A percentile compares a stretch with the other conserved stretches of the same genome.
These are phyloP conservation scores for Corticium candelabrum DNA, from an alignment of 37 sponge, comb jelly and placozoan genomes.

Conservation along the genomic window DNA sequence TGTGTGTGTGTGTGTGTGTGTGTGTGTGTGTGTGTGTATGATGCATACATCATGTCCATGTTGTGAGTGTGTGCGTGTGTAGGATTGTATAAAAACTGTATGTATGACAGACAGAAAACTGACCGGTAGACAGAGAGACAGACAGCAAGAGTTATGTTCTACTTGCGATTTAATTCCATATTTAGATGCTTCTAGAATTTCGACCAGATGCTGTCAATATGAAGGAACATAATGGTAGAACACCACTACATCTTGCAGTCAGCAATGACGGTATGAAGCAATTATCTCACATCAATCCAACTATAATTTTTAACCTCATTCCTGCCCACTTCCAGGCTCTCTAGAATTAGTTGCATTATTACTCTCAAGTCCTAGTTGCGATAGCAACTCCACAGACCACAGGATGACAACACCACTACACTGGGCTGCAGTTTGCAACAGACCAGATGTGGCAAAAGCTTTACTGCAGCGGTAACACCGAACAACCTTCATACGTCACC, in stretches of 20 bases:
- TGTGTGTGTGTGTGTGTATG: no score
- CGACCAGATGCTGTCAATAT: constrained; percentile 31
- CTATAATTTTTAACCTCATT: no score
- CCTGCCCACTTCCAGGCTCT: not conserved
- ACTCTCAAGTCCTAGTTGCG: not conserved
- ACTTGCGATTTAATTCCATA: not conserved
- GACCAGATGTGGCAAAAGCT: constrained; percentile 9
- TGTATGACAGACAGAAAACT: no score
- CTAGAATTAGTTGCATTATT: not conserved
- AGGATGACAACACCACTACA: constrained; percentile 5
- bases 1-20: no score
- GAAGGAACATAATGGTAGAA: constrained; percentile 48
- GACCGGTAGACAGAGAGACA: no score
- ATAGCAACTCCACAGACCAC: not conserved
- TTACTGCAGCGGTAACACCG: not conserved
- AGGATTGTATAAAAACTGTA: not conserved
- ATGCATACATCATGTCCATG: not conserved
- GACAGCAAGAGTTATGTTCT: no score
- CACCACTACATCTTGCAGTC: constrained; percentile 42
- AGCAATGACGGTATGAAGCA: not conserved
- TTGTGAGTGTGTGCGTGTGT: not conserved
- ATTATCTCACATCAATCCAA: no score
- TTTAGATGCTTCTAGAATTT: constrained; percentile 45
- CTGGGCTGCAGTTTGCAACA: constrained; percentile 8
- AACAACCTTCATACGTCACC: not conserved